Evolutionary conservation across 2,113 vertebrate genomes (phyloP).

Genomic region (Mormoops blainvillei): DNA sequence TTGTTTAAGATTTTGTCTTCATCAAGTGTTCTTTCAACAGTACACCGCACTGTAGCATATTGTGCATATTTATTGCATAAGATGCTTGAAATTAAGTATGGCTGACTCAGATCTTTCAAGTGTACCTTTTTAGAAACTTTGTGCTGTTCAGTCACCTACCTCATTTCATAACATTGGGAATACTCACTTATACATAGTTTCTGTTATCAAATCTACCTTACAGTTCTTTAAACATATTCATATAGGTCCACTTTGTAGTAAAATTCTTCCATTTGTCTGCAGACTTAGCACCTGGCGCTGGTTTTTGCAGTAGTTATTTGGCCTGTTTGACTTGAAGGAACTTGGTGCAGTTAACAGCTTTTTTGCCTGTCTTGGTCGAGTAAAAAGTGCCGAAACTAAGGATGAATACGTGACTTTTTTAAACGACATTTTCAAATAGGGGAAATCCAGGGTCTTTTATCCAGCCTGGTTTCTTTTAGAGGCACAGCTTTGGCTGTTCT

Average conservation of each 20-base stretch:
- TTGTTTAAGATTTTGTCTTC: background rate
- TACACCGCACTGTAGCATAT: background rate
- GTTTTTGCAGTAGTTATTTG: background rate
- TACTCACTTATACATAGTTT: background rate
- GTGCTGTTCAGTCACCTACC: background rate
- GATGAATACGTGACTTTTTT: background rate
- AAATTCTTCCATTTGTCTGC: background rate
- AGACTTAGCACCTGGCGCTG: background rate
- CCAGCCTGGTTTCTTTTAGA: background rate
- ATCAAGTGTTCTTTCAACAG: background rate
- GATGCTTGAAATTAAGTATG: background rate
- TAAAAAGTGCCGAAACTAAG: background rate
- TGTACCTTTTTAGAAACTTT: background rate
- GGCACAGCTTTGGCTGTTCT: background rate
- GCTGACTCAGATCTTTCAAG: background rate
- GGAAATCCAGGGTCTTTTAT: background rate
- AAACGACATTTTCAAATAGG: background rate
- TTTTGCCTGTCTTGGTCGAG: background rate
- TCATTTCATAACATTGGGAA: background rate
- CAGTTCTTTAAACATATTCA: background rate
- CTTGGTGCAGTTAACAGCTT: background rate
- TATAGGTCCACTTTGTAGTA: background rate
- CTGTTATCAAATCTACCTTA: background rate
- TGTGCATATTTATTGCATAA: background rate
- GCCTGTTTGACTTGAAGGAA: background rate